phyloP scores from a whole-genome alignment of 1,140 invertebrate species.

The Macrocentrus cingulum region DNA sequence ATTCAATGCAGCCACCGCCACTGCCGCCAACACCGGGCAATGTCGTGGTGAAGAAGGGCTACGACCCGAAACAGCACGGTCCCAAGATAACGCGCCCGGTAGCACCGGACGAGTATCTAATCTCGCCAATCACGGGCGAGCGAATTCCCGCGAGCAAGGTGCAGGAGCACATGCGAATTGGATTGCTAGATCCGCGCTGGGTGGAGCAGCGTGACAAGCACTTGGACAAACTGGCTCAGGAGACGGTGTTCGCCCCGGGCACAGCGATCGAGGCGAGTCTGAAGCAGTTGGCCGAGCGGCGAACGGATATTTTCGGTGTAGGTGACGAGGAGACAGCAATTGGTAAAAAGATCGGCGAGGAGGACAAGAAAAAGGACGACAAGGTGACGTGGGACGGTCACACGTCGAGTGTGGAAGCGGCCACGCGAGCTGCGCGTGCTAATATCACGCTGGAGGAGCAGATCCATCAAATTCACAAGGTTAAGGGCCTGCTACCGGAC shows the following conservation, averaged over 20 bases:
- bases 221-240: slow-evolving; percentile 82
- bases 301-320: slow-evolving; percentile 99
- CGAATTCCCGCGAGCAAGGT: slow-evolving; percentile 96
- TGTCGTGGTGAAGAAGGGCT: slow-evolving; percentile 93
- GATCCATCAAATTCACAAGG: slow-evolving; percentile 95
- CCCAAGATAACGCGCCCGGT: slow-evolving; percentile 62
- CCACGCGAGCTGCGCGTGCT: slow-evolving; percentile 86
- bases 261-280: slow-evolving; percentile 93
- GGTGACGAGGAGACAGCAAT: slow-evolving; percentile 98
- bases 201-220: slow-evolving; percentile 93
- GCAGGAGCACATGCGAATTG: slow-evolving; percentile 97
- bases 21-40: slow-evolving; percentile 89
- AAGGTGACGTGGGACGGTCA: slow-evolving; percentile 99
- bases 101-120: slow-evolving; percentile 85
- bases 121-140: slow-evolving; percentile 98
- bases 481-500: slow-evolving; percentile 89
- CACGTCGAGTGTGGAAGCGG: slow-evolving; percentile 89
- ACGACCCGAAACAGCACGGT: slow-evolving; percentile 87
- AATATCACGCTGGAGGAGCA: slow-evolving; percentile 97
- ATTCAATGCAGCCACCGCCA: slow-evolving; percentile 66
- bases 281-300: slow-evolving; percentile 93
- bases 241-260: slow-evolving; percentile 84
- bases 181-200: slow-evolving; percentile 96
- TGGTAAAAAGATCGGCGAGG: slow-evolving; percentile 98
- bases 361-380: slow-evolving; percentile 84